Base-by-base conservation (phyloP, 1,140 invertebrate genomes). In the Heliconius congener region DNA sequence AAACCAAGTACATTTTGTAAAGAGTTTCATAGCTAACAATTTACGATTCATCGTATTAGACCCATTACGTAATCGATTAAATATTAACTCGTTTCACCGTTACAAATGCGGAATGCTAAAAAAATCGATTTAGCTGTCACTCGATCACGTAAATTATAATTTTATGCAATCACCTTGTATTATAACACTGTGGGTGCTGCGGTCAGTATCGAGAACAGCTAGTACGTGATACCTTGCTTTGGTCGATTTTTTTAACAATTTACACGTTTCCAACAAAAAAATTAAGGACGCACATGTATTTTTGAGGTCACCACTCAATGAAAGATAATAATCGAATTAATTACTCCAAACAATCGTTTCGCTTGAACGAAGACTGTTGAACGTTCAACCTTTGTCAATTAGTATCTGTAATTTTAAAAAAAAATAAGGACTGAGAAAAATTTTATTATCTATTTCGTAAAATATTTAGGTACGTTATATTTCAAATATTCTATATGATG, bases 121-220 rank as follows among this genome's bases (percentile, higher is more conserved):
- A 86, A 91, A 91, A 87, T 89, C 90, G 83, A 92, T 92, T 89
- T 88, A 87, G 74, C 81, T 82, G 80, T 86, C 84, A 85, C 88
- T 92, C 87, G 87, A 88, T 89, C 87, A 88, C 88, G 91, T 93
- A 92, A 92, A 93, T 90, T 90, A 92, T 90, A 86, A 90, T 93
- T 92, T 92, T 93, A 85, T 88, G 92, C 92, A 94, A 93, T 91
- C 88, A 86, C 84, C 88, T 81, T 81, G 79, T 81, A 84, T 89
- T 91, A 90, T 86, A 87, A 88, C 88, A 83, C 85, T 90, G 90
- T 91, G 89, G 88, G 90, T 80, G 86, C 74, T 93, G 92, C 80
- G 92, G 91, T 94, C 90, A 89, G 87, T 88, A 88, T 84, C 88
- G 90, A 87, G 86, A 91, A 90, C 86, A 81, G 79, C 80, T 77